phyloP scores from a whole-genome alignment of 2,888 invertebrate species.

The Athripsodes cinereus region DNA sequence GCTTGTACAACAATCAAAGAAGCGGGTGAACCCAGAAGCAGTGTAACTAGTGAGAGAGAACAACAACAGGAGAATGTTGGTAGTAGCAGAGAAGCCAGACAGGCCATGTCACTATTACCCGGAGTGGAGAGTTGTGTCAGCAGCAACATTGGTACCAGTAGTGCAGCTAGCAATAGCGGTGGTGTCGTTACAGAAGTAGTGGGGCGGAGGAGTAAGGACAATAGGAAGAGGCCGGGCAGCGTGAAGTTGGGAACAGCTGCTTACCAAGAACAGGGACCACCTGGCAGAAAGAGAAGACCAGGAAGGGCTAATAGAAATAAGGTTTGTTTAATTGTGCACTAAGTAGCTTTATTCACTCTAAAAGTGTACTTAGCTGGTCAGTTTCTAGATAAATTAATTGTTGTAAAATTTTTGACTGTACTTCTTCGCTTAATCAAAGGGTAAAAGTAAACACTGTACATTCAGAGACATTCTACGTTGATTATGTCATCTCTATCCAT shows the following conservation, averaged over 20 bases:
- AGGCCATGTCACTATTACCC: neutral
- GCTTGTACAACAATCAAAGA: conserved; percentile 19
- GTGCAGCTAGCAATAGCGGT: too few relatives aligned
- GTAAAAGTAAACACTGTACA: too few relatives aligned
- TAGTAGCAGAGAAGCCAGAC: neutral
- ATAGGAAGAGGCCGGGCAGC: conserved; percentile 38
- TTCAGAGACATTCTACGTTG: too few relatives aligned
- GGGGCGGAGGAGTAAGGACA: conserved; percentile 29
- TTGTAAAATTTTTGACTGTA: too few relatives aligned
- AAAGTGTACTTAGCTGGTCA: too few relatives aligned
- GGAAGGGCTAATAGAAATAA: conserved; percentile 17
- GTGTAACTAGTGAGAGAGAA: neutral
- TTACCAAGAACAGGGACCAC: conserved; percentile 32
- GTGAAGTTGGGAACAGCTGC: conserved; percentile 40
- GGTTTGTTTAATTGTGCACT: conserved; percentile 11
- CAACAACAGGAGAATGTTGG: neutral
- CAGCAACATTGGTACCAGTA: too few relatives aligned
- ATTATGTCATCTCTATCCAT: too few relatives aligned
- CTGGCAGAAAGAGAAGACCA: conserved; percentile 11
- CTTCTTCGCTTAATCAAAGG: too few relatives aligned
- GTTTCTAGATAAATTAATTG: too few relatives aligned
- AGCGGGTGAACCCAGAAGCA: conserved; percentile 8
- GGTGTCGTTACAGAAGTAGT: conserved; percentile 22
- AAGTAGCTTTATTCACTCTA: neutral
- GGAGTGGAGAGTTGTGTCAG: conserved; percentile 12